Evolutionary conservation across 2,113 vertebrate genomes (phyloP), one percentile per base, ranked within the genome.

Genomic region (Bettongia penicillata): DNA sequence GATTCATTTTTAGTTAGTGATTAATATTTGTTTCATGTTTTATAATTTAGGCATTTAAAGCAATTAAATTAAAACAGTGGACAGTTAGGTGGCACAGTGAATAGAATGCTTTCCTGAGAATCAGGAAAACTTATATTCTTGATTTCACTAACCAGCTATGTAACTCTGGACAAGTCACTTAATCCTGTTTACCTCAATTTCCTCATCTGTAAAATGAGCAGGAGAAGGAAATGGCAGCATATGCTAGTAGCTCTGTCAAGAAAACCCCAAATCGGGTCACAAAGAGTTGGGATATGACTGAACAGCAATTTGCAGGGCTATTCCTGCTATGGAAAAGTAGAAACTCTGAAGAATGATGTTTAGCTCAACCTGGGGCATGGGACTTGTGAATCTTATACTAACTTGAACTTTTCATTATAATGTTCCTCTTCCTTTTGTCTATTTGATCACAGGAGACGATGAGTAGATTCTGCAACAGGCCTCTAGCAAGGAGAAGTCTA

Each of bases 1-100:
- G 22, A 77, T 61, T 95, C 57, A 90, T 84, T 84, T 57, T 89
- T 91, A 93, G 23, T 51, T 94, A 96, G 96, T 92, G 55, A 55
- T n/a, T 93, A 43, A 26, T 89, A 92, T 94, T 94, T 91, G 14
- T 51, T 51, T 93, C 92, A 16, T 77, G 84, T 95, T 84, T 84
- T 24, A 16, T 49, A 19, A 90, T 47, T 50, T 90, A 50, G 47
- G n/a, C 16, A 84, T 23, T 22, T 84, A 43, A n/a, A 84, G 19
- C 19, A 84, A 84, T 84, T 43, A 22, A 43, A 68, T 68, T 16
- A 68, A 37, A 68, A 68, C 1, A 37, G 37, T 6, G 31, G 12
- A 37, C 31, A 37, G 14, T 0, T 68, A 68, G 28, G 61, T 68
- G 12, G 12, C 12, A 37, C 12, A 5, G 61, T 68, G 0, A 31